Conservation (phyloP, 2,113 vertebrate species). For the Myrmophylax atrothorax region DNA sequence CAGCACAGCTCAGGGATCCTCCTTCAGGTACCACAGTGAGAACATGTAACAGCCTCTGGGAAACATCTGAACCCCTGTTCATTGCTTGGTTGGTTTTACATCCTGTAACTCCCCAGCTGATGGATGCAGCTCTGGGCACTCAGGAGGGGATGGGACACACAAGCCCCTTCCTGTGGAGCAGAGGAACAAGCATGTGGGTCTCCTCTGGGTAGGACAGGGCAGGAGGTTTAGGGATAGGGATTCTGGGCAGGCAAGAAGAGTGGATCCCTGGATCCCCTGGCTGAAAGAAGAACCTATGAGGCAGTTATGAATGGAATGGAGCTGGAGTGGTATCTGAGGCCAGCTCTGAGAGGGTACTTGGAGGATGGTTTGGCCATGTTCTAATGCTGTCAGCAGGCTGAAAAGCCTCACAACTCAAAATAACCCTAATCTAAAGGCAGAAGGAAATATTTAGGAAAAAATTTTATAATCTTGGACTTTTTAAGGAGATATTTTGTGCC, state of each 20-base stretch:
- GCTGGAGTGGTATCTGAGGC: not conserved
- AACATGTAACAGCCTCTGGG: not conserved
- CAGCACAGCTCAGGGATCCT: not conserved
- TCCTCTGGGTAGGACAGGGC: not conserved
- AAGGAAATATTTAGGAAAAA: not conserved
- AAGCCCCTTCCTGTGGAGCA: not conserved
- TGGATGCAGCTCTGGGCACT: rapidly evolving
- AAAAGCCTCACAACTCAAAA: not conserved
- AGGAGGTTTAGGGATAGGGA: not conserved
- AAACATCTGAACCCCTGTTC: not conserved
- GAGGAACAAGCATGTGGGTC: not conserved
- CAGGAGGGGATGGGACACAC: rapidly evolving
- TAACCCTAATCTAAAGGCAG: not conserved
- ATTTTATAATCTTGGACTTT: rapidly evolving
- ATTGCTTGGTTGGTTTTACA: not conserved
- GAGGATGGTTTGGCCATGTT: not conserved
- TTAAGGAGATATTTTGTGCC: not conserved
- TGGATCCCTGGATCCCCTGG: no score
- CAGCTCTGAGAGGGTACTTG: rapidly evolving
- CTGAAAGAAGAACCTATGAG: not conserved
- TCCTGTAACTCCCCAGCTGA: rapidly evolving
- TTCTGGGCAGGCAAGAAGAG: not conserved
- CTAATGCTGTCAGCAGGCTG: not conserved
- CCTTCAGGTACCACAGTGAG: not conserved
- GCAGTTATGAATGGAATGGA: not conserved